Conservation (phyloP, 2,888 invertebrate species). For the Laspeyria flexula region DNA sequence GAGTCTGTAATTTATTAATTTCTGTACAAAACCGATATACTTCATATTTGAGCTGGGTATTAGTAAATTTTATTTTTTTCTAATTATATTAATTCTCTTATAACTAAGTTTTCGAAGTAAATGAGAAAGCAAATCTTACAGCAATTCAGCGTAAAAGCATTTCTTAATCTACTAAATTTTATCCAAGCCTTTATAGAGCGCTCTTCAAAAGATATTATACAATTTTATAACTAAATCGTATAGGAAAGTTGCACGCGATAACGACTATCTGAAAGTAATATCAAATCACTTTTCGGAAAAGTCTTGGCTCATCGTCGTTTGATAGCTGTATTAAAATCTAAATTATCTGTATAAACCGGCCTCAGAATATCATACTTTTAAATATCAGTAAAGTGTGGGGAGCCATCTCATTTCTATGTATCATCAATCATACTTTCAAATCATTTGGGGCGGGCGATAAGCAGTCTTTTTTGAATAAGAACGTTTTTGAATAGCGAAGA, state of each 20-base stretch:
- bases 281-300: constrained; percentile 16
- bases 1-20: no score
- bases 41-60: no score
- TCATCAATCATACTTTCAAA: constrained; percentile 73
- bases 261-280: constrained; percentile 13
- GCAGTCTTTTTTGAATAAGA: constrained; percentile 58
- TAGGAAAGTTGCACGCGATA: constrained; percentile 3
- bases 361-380: constrained; percentile 52
- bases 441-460: constrained; percentile 59
- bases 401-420: constrained; percentile 61
- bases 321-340: constrained; percentile 26
- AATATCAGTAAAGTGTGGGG: constrained; percentile 53
- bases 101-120: neutral
- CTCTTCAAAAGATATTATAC: neutral
- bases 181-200: neutral
- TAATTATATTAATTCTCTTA: neutral
- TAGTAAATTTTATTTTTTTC: no score
- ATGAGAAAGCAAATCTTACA: neutral
- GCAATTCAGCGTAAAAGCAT: neutral
- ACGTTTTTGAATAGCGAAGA: constrained; percentile 56
- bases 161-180: neutral
- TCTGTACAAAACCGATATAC: no score
- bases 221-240: neutral
- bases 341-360: constrained; percentile 36
- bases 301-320: constrained; percentile 2